Evolutionary conservation across 2,113 vertebrate species (phyloP), one percentile per base, ranked within the genome.

Genomic region (Saimiri boliviensis): DNA sequence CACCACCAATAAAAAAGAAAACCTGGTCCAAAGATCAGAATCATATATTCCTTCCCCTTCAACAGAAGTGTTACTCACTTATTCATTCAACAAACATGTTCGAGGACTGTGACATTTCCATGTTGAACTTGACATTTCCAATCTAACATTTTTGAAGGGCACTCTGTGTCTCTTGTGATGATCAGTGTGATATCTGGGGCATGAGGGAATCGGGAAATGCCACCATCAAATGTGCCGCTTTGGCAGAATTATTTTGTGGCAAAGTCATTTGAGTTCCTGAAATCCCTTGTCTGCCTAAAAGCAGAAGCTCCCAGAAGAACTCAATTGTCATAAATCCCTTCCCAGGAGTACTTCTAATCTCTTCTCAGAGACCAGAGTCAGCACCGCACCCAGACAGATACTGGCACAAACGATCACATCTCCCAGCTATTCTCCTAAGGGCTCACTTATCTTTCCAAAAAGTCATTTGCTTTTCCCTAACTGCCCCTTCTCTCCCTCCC

Each of bases 61-160:
- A 37, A 32, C 40, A 54, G 11, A 89, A 74, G 27, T 10, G 30
- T 73, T 23, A 10, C 47, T 52, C 81, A 47, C n/a, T 42, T 30
- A 17, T 42, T 68, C 86, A 66, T 73, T 63, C n/a, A 90, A 68
- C 52, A 86, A 45, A 90, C 25, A 8, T 14, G 47, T 79, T 19
- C 13, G 4, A 54, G 73, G 71, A 37, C n/a, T 27, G 58, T n/a
- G 17, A 47, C 95, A 42, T 76, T 92, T 95, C 88, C 37, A 37
- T 5, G 5, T 4, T 45, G 86, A 88, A 83, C 60, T 74, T 91
- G 71, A 19, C 77, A 93, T 97, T 91, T 95, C 77, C 47, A 74
- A 20, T 8, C 25, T n/a, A 35, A 32, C 11, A 58, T n/a, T n/a
- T 25, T 14, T 54, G 37, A 90, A 54, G 21, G 49, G 6, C 17